Evolutionary conservation across 2,113 vertebrate genomes (phyloP).

Genomic region (Patagioenas fasciata): DNA sequence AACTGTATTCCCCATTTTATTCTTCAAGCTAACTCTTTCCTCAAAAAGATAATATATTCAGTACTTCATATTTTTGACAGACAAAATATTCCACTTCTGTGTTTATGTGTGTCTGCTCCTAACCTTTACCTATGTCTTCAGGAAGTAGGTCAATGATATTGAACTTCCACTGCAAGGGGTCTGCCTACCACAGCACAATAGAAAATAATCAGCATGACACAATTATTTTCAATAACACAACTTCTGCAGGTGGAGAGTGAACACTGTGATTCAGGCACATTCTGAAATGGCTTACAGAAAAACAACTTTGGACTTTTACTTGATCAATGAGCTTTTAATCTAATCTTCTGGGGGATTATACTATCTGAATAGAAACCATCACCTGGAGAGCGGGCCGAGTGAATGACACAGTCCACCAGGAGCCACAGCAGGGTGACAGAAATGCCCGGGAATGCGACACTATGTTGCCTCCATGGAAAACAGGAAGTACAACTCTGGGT

Average conservation of each 20-base stretch:
- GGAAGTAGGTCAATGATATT: not conserved
- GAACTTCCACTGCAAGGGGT: not conserved
- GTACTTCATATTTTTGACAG: not conserved
- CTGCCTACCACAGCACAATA: not conserved
- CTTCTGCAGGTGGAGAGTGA: not conserved
- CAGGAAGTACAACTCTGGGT: not conserved
- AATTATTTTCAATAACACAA: not conserved
- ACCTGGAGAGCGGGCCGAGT: not conserved
- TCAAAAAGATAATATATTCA: not conserved
- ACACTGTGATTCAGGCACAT: not conserved
- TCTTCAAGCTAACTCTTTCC: not conserved
- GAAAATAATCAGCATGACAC: not conserved
- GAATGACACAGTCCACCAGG: not conserved
- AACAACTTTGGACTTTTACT: not conserved
- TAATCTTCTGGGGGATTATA: not conserved
- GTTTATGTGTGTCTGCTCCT: not conserved
- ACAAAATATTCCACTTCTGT: not conserved
- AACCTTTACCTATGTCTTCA: not conserved
- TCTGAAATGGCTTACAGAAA: not conserved
- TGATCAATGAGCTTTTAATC: not conserved
- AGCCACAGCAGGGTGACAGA: not conserved
- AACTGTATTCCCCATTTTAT: not conserved
- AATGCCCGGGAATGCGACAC: rapidly evolving
- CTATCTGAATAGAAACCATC: not conserved
- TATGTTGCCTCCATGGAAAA: not conserved